phyloP scores from a whole-genome alignment of 1,140 invertebrate genomes.

The Drosophila miranda region DNA sequence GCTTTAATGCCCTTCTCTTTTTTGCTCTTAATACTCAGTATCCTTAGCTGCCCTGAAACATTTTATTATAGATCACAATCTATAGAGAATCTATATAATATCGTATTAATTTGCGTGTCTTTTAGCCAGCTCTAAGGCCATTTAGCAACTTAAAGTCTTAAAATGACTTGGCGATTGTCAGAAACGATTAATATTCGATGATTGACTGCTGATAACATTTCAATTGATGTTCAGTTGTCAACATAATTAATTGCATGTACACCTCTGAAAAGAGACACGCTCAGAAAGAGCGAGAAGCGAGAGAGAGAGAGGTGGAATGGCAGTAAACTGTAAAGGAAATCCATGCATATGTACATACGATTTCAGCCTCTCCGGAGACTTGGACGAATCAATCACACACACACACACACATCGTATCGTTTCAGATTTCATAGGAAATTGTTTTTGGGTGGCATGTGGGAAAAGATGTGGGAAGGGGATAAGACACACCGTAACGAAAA shows the following conservation, averaged over 20 bases:
- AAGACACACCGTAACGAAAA: constrained; percentile 67
- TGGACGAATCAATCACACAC: constrained; percentile 48
- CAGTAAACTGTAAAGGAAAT: constrained; percentile 50
- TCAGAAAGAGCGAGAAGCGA: constrained; percentile 5
- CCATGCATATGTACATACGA: constrained; percentile 8
- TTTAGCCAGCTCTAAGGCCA: no score
- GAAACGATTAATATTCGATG: constrained; percentile 42
- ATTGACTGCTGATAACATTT: constrained; percentile 62
- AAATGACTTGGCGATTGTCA: constrained; percentile 35
- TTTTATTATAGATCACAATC: no score
- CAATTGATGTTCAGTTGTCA: constrained; percentile 64
- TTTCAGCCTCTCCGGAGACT: constrained; percentile 16
- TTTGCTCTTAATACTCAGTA: no score
- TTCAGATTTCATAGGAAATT: constrained; percentile 75
- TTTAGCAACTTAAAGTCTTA: constrained; percentile 5
- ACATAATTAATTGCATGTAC: constrained; percentile 64
- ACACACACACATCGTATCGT: constrained; percentile 33
- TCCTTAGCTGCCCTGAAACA: no score
- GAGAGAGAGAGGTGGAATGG: constrained; percentile 8
- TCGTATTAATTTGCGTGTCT: no score
- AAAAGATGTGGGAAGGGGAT: constrained; percentile 55
- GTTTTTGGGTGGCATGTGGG: constrained; percentile 52
- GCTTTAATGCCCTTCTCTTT: no score
- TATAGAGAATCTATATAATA: no score
- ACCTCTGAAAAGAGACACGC: constrained; percentile 58